These are phyloP conservation scores for Nothoprocta perdicaria DNA, from an alignment of 2,113 vertebrate species.

Conservation along the genomic window DNA sequence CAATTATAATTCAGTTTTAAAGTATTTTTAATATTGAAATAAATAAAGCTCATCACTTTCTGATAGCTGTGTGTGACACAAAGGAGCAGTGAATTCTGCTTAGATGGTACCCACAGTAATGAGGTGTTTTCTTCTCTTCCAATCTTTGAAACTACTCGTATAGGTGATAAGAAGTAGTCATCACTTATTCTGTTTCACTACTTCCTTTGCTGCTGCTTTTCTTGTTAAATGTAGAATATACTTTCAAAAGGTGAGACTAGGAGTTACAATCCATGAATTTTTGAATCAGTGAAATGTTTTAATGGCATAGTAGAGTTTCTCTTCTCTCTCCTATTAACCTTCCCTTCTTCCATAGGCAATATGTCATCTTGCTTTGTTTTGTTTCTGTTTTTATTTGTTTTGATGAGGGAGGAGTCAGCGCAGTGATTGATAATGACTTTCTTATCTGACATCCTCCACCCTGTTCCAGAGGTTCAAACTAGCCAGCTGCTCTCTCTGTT, in stretches of 20 bases:
- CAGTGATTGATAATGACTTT: constrained; percentile 2
- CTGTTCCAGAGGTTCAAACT: constrained; percentile 13
- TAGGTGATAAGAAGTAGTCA: accelerated
- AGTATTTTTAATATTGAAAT: neutral
- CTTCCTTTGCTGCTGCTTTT: neutral
- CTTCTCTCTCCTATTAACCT: neutral
- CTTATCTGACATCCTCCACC: constrained; percentile 30
- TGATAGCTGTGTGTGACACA: neutral
- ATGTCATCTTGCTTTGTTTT: neutral
- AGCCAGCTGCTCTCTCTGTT: constrained; percentile 5
- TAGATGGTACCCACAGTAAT: neutral
- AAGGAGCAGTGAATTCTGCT: neutral
- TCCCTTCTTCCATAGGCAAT: neutral
- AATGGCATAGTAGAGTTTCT: neutral
- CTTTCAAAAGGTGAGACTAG: neutral
- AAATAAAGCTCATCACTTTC: too few relatives aligned
- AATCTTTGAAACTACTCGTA: neutral
- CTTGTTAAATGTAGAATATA: neutral
- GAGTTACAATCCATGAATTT: neutral
- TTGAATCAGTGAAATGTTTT: neutral
- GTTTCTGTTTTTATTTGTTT: neutral
- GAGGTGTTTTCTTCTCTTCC: neutral
- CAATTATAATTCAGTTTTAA: neutral
- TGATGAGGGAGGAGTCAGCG: neutral
- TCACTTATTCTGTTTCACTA: neutral